These are phyloP conservation scores for Aleiodes sp. DNA, from an alignment of 1,140 invertebrate species.

Conservation along the genomic window DNA sequence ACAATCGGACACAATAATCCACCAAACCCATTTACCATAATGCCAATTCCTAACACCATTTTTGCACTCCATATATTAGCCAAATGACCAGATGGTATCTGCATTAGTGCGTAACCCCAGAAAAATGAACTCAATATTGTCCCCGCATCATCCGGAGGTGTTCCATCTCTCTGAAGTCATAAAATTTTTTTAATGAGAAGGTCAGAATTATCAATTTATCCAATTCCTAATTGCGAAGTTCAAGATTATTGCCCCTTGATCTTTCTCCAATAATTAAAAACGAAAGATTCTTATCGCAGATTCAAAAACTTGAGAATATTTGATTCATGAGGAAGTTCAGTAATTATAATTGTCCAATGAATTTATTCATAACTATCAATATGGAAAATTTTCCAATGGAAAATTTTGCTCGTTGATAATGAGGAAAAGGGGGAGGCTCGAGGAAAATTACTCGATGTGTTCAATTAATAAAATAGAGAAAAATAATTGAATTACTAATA, in stretches of 20 bases:
- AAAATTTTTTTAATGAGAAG: neutral
- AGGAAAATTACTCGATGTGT: neutral
- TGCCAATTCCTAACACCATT: slow-evolving; percentile 69
- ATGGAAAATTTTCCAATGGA: neutral
- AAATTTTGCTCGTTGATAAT: neutral
- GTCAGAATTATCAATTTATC: neutral
- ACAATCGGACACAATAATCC: slow-evolving; percentile 58
- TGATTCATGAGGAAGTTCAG: no score
- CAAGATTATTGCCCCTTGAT: neutral
- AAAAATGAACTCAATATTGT: slow-evolving; percentile 75
- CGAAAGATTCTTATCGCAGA: no score
- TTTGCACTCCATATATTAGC: slow-evolving; percentile 68
- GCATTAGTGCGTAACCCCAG: slow-evolving; percentile 75
- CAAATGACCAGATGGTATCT: slow-evolving; percentile 69
- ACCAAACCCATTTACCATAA: slow-evolving; percentile 70
- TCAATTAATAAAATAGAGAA: neutral
- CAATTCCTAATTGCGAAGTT: neutral
- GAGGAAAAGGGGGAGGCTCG: neutral
- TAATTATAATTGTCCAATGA: no score
- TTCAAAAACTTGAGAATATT: no score
- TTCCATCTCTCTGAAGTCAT: slow-evolving; percentile 55
- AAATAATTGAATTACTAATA: neutral
- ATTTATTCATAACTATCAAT: neutral
- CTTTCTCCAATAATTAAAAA: neutral
- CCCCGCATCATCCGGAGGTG: slow-evolving; percentile 70